Evolutionary conservation across 1,140 invertebrate genomes (phyloP), one percentile per base, ranked within the genome.

Genomic region (Oreohelix idahoensis): DNA sequence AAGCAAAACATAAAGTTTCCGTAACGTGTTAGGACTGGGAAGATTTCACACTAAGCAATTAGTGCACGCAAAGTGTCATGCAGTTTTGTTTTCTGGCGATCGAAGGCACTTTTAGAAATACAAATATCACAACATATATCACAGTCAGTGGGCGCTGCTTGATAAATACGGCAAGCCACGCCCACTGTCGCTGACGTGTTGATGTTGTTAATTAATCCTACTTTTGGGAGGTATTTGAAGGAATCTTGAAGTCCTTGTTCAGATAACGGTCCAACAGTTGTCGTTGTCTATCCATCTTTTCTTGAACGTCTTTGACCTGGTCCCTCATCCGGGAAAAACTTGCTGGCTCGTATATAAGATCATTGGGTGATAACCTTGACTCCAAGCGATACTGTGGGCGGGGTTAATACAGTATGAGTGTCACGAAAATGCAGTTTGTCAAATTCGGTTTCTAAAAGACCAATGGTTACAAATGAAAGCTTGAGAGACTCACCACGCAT

Each of bases 221-320:
- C 74, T 76, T 76, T 51, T 51, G 74, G 45, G 74, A 76, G 42
- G 10, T 32, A 23, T 49, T 76, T 17, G 74, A 32, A 17, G 39
- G 23, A 51, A 76, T 76, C 74, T 76, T 76, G 74, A 76, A 76
- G 74, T 82, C 71, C 35, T n/a, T 82, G 70, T 82, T 71, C 53
- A 89, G 84, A 81, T 89, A 90, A 29, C 88, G 81, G 79, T 90
- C 88, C 78, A 90, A 83, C 38, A 90, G 79, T 66, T 90, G 88
- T 32, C 88, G 86, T 51, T 90, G 89, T 45, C 87, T 83, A 80
- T 88, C 87, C 87, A 90, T 87, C 78, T 87, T 87, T 23, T 88
- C 88, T 69, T 88, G 88, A 32, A 86, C 86, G 35, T 88, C 84
- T 36, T 82, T 83, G 36, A 90, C 80, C 71, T 85, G 86, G 32